These are phyloP conservation scores for Heteractis magnifica DNA, from an alignment of 92 coral and sea anemone genomes.

Conservation along the genomic window DNA sequence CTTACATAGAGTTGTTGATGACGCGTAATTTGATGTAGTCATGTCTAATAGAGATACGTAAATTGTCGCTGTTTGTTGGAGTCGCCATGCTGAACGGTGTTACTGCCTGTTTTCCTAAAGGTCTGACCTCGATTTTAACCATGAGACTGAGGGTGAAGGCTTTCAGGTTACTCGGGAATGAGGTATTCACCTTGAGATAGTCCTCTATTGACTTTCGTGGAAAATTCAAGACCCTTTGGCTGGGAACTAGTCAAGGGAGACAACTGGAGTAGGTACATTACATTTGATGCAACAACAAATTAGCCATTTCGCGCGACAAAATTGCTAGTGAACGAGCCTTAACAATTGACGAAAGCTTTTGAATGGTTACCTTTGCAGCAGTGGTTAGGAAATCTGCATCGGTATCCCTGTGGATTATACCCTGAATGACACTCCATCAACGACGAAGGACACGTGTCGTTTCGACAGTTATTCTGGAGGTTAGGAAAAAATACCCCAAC, in stretches of 20 bases:
- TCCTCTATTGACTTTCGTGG: neutral
- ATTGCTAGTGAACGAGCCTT: too few species aligned
- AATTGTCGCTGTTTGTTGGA: neutral
- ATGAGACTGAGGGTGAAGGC: neutral
- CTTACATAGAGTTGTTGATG: neutral
- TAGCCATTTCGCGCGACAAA: too few species aligned
- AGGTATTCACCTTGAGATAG: neutral
- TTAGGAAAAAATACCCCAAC: too few species aligned
- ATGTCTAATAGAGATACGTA: neutral
- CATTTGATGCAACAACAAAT: too few species aligned
- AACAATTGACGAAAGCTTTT: too few species aligned
- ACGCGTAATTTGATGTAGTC: neutral
- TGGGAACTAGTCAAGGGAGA: neutral
- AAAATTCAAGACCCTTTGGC: neutral
- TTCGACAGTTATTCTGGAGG: neutral
- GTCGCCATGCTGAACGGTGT: neutral
- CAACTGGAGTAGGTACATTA: neutral
- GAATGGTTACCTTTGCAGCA: constrained; percentile 2
- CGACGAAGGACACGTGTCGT: neutral
- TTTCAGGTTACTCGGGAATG: neutral
- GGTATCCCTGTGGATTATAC: constrained; percentile 5
- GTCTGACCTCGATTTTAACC: neutral
- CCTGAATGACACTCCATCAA: constrained; percentile 9
- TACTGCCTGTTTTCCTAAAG: neutral
- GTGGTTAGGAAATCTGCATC: neutral